These are phyloP conservation scores for Asbolus verrucosus DNA, from an alignment of 1,140 invertebrate species.

Conservation along the genomic window DNA sequence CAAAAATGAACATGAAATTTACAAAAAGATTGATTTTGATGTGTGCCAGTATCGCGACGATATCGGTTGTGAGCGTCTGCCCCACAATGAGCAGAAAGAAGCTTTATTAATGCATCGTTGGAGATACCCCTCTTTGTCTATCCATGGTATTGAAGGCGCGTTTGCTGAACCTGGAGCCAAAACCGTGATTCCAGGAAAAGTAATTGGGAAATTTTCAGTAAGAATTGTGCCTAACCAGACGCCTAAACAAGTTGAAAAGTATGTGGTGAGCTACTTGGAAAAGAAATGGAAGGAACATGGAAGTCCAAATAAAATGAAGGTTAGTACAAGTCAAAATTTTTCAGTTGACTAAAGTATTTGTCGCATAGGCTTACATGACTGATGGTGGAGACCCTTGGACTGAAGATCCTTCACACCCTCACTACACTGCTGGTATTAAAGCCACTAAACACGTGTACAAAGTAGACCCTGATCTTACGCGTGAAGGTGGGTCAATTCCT, in stretches of 20 bases:
- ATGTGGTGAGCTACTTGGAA: constrained; percentile 82
- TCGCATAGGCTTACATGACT: constrained; percentile 69
- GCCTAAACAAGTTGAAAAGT: constrained; percentile 80
- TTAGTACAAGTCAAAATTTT: constrained; percentile 61
- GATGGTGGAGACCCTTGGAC: constrained; percentile 93
- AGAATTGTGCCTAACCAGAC: constrained; percentile 93
- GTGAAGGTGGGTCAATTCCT: constrained; percentile 89
- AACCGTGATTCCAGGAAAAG: constrained; percentile 95
- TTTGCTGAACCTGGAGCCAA: constrained; percentile 93
- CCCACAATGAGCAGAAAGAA: constrained; percentile 82
- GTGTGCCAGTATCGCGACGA: constrained; percentile 81
- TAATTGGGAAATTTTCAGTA: constrained; percentile 96
- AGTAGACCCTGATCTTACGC: constrained; percentile 91
- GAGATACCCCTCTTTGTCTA: constrained; percentile 89
- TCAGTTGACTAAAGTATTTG: constrained; percentile 19
- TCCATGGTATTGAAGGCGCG: constrained; percentile 92
- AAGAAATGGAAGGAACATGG: constrained; percentile 78
- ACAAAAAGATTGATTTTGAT: constrained; percentile 92
- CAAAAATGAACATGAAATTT: constrained; percentile 81
- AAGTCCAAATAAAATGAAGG: constrained; percentile 89
- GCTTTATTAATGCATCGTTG: constrained; percentile 90
- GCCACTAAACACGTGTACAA: constrained; percentile 93
- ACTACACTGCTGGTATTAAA: constrained; percentile 88
- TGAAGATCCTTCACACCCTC: constrained; percentile 90
- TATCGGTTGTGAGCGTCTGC: constrained; percentile 78